Percentiles rank a stretch among this genome's conserved stretches.
Evolutionary conservation across 2,888 invertebrate genomes (phyloP).

Genomic region (Orthosia gothica): DNA sequence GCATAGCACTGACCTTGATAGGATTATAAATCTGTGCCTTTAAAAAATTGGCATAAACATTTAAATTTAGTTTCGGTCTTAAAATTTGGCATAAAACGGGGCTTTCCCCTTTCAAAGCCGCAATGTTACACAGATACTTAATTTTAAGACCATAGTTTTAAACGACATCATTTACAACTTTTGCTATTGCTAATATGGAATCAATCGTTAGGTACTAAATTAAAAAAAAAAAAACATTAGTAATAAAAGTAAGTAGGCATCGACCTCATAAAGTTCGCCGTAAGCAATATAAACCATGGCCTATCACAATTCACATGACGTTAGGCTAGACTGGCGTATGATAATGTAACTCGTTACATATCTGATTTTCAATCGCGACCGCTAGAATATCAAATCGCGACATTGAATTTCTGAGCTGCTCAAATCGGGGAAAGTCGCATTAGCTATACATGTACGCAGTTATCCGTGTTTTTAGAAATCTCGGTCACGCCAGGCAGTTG

Average conservation of each 20-base stretch:
- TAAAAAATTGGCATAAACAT: background rate
- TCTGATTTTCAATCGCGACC: slow-evolving; percentile 33
- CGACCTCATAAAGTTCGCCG: slow-evolving; percentile 45
- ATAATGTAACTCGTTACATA: slow-evolving; percentile 38
- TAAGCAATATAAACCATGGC: slow-evolving; percentile 62
- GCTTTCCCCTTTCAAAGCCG: background rate
- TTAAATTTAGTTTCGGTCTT: too few relatives aligned
- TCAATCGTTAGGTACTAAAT: slow-evolving; percentile 27
- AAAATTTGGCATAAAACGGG: background rate
- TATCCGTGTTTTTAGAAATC: slow-evolving; percentile 2
- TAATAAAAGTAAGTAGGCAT: slow-evolving; percentile 31
- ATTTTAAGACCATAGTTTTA: background rate
- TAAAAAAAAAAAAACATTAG: slow-evolving; percentile 24
- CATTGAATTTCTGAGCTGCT: slow-evolving; percentile 13
- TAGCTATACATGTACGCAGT: background rate
- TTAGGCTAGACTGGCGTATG: slow-evolving; percentile 41
- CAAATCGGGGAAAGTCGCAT: slow-evolving; percentile 30
- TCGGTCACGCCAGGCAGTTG: background rate
- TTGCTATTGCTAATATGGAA: slow-evolving; percentile 9
- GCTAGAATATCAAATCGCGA: slow-evolving; percentile 39
- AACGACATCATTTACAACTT: background rate
- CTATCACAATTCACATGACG: slow-evolving; percentile 55
- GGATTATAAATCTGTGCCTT: background rate
- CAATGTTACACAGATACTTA: background rate
- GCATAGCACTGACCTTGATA: slow-evolving; percentile 1